Conservation (phyloP, 2,888 invertebrate genomes). For the Acronicta leporina region DNA sequence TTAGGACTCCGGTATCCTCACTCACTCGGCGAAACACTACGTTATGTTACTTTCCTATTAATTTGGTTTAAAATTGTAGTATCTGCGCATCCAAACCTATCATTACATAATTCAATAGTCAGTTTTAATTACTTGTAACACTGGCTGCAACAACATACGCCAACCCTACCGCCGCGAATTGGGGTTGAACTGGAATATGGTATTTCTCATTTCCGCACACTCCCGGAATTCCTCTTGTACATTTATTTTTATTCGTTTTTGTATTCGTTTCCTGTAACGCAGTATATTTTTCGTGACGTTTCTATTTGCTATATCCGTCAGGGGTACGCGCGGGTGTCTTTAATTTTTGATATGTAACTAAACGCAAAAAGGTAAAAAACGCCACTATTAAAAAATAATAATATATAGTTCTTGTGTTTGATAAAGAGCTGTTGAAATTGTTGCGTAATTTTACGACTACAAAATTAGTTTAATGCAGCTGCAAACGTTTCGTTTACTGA, state of each 20-base stretch:
- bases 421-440: too few relatives aligned
- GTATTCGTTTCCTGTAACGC: slow-evolving; percentile 86
- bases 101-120: slow-evolving; percentile 36
- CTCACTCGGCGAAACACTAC: too few relatives aligned
- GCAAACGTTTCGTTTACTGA: too few relatives aligned
- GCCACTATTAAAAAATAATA: background rate
- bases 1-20: too few relatives aligned
- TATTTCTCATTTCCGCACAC: slow-evolving; percentile 81
- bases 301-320: slow-evolving; percentile 66
- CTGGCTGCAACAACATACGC: slow-evolving; percentile 20
- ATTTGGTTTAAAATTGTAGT: too few relatives aligned
- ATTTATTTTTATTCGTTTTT: slow-evolving; percentile 86
- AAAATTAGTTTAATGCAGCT: too few relatives aligned
- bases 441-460: too few relatives aligned
- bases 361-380: slow-evolving; percentile 14
- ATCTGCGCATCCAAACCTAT: too few relatives aligned
- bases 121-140: slow-evolving; percentile 42
- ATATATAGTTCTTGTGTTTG: too few relatives aligned
- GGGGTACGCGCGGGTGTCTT: slow-evolving; percentile 42
- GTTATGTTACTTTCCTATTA: too few relatives aligned
- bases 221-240: slow-evolving; percentile 76
- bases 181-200: slow-evolving; percentile 77
- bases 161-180: slow-evolving; percentile 65
- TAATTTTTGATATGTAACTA: slow-evolving; percentile 50
- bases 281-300: slow-evolving; percentile 80